phyloP scores from a whole-genome alignment of 1,140 invertebrate genomes.

The Maniola jurtina region DNA sequence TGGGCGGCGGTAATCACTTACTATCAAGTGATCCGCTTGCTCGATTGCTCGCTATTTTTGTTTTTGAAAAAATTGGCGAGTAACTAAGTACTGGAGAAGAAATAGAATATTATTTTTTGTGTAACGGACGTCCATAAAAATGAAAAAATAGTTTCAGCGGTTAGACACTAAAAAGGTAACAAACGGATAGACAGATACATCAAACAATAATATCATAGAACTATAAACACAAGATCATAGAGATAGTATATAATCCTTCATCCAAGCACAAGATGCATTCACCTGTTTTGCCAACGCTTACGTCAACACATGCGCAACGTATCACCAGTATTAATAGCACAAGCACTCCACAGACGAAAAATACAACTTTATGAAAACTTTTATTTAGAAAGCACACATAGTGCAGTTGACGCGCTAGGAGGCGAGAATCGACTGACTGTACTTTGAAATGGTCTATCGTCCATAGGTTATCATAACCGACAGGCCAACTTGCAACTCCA shows the following conservation, averaged over 20 bases:
- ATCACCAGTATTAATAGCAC: conserved; percentile 19
- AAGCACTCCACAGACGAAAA: not conserved
- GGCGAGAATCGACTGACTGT: conserved; percentile 32
- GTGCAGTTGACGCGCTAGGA: conserved; percentile 28
- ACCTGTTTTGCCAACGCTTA: conserved; percentile 5
- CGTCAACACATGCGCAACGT: conserved; percentile 7
- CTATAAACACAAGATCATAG: no score
- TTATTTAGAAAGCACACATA: conserved; percentile 22
- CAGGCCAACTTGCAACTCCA: not conserved
- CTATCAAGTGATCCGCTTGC: no score
- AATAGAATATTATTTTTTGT: not conserved
- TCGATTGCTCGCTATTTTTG: no score
- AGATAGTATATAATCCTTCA: not conserved
- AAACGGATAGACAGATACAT: no score
- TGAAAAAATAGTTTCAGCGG: no score
- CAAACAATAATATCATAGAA: no score
- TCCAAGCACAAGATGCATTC: not conserved
- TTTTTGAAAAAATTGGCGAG: no score
- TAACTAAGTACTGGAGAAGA: not conserved
- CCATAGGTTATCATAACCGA: not conserved
- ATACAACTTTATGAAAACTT: not conserved
- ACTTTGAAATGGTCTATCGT: conserved; percentile 13
- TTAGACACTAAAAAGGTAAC: no score
- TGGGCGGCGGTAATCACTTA: no score
- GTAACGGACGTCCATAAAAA: no score